phyloP scores from a whole-genome alignment of 2,797 vertebrate species.

The Psittacula echo region DNA sequence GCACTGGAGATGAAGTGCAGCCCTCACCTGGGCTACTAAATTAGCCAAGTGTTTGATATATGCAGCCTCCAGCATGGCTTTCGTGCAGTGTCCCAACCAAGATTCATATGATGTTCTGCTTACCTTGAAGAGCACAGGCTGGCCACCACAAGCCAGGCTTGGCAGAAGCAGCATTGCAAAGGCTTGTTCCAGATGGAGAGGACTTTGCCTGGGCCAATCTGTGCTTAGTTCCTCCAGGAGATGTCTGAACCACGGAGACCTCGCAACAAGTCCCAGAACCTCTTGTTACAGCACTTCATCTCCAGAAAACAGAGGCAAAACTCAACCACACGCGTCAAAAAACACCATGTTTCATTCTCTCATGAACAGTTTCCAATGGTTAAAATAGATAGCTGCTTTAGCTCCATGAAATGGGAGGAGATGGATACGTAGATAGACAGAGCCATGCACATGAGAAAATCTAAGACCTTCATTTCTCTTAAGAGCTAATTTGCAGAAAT shows the following conservation, averaged over 20 bases:
- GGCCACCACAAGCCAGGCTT: background rate
- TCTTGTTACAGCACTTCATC: background rate
- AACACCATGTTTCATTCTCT: background rate
- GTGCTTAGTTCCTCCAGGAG: background rate
- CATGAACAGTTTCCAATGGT: fast-evolving
- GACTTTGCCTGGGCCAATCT: background rate
- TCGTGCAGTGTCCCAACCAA: background rate
- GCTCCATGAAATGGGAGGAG: background rate
- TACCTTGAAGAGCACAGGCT: background rate
- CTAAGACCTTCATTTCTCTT: background rate
- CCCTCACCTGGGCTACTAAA: background rate
- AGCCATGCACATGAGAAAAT: background rate
- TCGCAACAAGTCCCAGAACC: fast-evolving
- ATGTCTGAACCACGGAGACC: background rate
- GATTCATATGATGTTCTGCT: background rate
- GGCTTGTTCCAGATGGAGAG: background rate
- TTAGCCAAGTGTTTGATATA: background rate
- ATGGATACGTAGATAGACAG: background rate
- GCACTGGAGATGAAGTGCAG: background rate
- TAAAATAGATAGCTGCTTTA: background rate
- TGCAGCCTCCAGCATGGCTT: background rate
- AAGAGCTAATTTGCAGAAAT: background rate
- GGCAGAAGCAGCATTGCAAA: background rate
- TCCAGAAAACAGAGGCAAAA: background rate
- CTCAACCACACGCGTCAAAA: background rate